A percentile compares a stretch with the other conserved stretches of the same genome.
phyloP scores from a whole-genome alignment of 2,113 vertebrate species.

The Eupsittula cactorum region DNA sequence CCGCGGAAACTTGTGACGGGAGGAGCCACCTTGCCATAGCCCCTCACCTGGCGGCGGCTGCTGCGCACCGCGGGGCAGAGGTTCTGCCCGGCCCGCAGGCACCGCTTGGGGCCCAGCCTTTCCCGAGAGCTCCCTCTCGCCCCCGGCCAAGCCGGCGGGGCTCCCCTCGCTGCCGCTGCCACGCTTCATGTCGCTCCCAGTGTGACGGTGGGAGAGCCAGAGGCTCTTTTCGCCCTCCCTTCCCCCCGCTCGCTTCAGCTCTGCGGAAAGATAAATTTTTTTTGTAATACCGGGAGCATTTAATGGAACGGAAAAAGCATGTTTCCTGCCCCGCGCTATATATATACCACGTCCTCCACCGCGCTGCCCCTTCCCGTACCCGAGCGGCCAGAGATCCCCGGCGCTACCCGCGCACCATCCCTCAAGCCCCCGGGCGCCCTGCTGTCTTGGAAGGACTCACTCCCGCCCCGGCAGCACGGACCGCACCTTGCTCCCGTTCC shows the following conservation, averaged over 20 bases:
- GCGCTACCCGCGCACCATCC: background rate
- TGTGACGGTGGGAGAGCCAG: background rate
- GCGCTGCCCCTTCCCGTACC: background rate
- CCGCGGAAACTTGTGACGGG: background rate
- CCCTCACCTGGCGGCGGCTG: background rate
- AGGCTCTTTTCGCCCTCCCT: background rate
- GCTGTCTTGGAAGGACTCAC: background rate
- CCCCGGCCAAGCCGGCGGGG: background rate
- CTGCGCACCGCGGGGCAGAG: background rate
- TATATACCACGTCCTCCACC: background rate
- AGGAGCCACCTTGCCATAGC: background rate
- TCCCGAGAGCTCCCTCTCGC: background rate
- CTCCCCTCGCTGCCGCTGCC: background rate
- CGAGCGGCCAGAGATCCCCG: background rate
- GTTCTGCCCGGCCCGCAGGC: background rate
- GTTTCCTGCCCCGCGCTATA: slow-evolving; percentile 15
- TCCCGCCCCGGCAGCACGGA: background rate
- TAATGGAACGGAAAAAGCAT: background rate
- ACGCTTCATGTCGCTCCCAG: background rate
- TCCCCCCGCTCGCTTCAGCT: background rate
- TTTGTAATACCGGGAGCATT: background rate
- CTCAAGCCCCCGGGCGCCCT: background rate
- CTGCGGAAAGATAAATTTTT: background rate
- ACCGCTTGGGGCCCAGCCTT: background rate
- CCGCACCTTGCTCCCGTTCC: background rate